Base-by-base conservation (phyloP, 2,888 invertebrate genomes). In the Lepidochrysops patricia region DNA sequence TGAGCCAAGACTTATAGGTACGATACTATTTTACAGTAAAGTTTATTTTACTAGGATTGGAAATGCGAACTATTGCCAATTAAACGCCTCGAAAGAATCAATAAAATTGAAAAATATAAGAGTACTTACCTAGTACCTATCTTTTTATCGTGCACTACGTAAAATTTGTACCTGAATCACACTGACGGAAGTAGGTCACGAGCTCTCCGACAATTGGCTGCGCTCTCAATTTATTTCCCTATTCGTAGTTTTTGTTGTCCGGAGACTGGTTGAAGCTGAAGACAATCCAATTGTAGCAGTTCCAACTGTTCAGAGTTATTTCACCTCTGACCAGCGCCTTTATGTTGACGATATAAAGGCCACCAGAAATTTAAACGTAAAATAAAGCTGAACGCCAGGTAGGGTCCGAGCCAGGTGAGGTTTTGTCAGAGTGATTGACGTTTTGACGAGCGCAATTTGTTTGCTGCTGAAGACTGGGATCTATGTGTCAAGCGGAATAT, bases 391-490 rank as follows among this genome's bases (percentile, higher is more conserved):
- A n/a, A n/a, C n/a, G n/a, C n/a, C n/a, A n/a, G n/a, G n/a, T n/a
- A n/a, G n/a, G n/a, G n/a, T 37, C n/a, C 26, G 12, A 15, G 54
- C 13, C 54, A 54, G 54, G 54, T 54, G 54, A 32, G 13, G 52
- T 27, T 26, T 29, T 29, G 27, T 29, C 37, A 12, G 9, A 15
- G 3, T 32, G 54, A 54, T 54, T 29, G 54, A 29, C 54, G 13
- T 54, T 52, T 19, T 19, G 32, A 19, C 32, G 48, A 13, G 37
- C 13, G 37, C 37, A 37, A 13, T 25, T 49, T 49, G 25, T 25
- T 49, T 9, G 48, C 15, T 9, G 2, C 9, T 15, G 13, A 2
- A n/a, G 48, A 12, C 48, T 23, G 25, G 48, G 23, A 37, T 37
- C 2, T 37, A n/a, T 15, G n/a, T 4, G 13, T 37, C 2, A 6